Evolutionary conservation across 2,797 vertebrate genomes (phyloP), one percentile per base, ranked within the genome.

Genomic region (Poeciliopsis gracilis): DNA sequence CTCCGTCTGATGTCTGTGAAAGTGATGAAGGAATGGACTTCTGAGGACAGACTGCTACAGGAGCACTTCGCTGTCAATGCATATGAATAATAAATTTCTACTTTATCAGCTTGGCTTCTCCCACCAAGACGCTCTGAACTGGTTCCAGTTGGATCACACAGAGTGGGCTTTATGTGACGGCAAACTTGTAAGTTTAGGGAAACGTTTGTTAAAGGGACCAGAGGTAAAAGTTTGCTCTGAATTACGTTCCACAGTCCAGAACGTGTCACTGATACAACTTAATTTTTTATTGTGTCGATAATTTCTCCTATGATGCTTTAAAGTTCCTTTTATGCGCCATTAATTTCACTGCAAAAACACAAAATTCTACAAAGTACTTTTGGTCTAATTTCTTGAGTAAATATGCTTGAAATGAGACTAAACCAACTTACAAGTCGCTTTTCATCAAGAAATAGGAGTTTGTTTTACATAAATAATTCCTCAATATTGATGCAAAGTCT

Each of bases 11-110:
- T 85, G 96, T 94, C 90, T 95, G 95, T 16, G 97, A 97, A 63
- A 95, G 94, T 0, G 97, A 97, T 5, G 95, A 96, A 12, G 89
- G 92, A 76, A 94, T 95, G 96, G 96, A 97, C 86, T 95, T 92
- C 94, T 97, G 86, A 95, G 3, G 25, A n/a, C 49, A 25, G 77
- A 61, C 0, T 30, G 47, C 46, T 78, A 46, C 53, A 28, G 36
- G 79, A 88, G 78, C 87, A 82, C 78, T 80, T 80, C 41, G 18
- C 43, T 46, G 51, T 72, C 57, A 33, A 63, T 10, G 5, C 66
- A n/a, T 41, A 41, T n/a, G 2, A 41, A 13, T 23, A 43, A 69
- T 3, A 70, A 45, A 43, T 70, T 70, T 43, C 12, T n/a, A 5
- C 5, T 70, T 25, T 5, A 25, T 25, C 38, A 3, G 41, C 67